These are phyloP conservation scores for Oriolus oriolus DNA, from an alignment of 2,113 vertebrate genomes.

Conservation along the genomic window DNA sequence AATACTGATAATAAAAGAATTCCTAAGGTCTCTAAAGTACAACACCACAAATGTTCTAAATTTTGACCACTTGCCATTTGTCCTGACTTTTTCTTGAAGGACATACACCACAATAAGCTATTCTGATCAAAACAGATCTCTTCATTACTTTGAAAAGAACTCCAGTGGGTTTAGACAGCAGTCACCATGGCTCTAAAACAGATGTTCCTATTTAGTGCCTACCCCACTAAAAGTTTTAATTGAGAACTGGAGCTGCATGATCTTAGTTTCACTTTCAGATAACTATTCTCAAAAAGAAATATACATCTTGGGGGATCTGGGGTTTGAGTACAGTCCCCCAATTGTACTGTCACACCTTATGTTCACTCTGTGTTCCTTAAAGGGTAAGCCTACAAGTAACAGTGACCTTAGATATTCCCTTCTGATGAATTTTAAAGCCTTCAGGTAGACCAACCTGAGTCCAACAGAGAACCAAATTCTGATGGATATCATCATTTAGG, in stretches of 20 bases:
- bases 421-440: background rate
- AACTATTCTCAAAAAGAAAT: background rate
- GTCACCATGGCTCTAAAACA: background rate
- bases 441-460: background rate
- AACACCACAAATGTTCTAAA: background rate
- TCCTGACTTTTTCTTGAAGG: background rate
- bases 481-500: background rate
- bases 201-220: background rate
- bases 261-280: background rate
- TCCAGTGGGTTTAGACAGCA: background rate
- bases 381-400: background rate
- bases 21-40: background rate
- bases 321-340: background rate
- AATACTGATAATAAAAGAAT: background rate
- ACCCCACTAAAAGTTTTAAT: background rate
- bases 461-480: background rate
- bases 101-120: background rate
- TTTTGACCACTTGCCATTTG: background rate
- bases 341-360: accelerated
- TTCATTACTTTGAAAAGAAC: background rate
- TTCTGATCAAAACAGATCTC: background rate
- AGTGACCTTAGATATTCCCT: background rate
- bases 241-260: background rate
- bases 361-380: background rate
- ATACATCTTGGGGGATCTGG: background rate